A percentile compares a stretch with the other conserved stretches of the same genome.
Evolutionary conservation across 2,113 vertebrate genomes (phyloP).

Genomic region (Arvicanthis niloticus): DNA sequence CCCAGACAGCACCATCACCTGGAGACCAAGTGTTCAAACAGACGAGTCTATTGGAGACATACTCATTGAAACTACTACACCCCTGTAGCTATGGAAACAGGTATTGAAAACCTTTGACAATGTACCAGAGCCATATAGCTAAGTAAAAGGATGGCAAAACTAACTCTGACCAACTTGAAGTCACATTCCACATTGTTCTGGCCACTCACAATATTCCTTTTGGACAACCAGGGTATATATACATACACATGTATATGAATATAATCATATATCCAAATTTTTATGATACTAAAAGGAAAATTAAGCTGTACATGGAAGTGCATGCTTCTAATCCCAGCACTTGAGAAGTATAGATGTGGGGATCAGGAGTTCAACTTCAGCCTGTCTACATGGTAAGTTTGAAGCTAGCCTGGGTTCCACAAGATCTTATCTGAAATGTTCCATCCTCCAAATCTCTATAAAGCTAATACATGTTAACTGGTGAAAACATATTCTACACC

Average conservation of each 20-base stretch:
- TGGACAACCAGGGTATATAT: not conserved
- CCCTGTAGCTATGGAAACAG: not conserved
- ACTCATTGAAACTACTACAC: not conserved
- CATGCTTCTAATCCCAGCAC: not conserved
- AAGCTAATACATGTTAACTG: slow-evolving; percentile 8
- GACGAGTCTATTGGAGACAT: not conserved
- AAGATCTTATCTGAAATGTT: not conserved
- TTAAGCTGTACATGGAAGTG: not conserved
- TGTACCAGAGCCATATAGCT: not conserved
- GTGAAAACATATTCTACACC: not conserved
- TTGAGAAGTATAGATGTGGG: not conserved
- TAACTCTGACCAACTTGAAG: not conserved
- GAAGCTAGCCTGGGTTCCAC: not conserved
- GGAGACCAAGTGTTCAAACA: not conserved
- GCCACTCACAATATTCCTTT: not conserved
- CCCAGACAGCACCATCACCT: not conserved
- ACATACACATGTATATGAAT: too few relatives aligned
- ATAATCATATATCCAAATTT: not conserved
- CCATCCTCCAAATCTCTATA: not conserved
- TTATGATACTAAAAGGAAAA: slow-evolving; percentile 23
- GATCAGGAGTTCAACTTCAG: not conserved
- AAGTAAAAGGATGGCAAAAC: not conserved
- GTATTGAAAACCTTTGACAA: not conserved
- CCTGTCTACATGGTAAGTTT: not conserved
- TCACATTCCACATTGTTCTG: not conserved